These are phyloP conservation scores for Cydia pomonella DNA, from an alignment of 1,140 invertebrate genomes.

Conservation along the genomic window DNA sequence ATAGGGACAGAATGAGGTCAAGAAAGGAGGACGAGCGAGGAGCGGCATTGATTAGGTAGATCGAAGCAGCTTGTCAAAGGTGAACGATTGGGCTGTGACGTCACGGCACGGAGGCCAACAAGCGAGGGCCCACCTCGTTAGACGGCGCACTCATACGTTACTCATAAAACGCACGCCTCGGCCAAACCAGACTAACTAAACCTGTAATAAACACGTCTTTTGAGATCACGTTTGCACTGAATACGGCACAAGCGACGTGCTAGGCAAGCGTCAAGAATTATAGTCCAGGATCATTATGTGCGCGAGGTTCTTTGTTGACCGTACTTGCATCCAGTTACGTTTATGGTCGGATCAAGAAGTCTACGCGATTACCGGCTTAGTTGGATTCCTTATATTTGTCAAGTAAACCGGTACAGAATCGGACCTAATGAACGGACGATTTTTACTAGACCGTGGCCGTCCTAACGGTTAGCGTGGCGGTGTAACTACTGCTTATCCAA, in stretches of 20 bases:
- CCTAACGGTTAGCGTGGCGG: not conserved
- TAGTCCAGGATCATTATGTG: slow-evolving; percentile 17
- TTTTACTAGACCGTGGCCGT: slow-evolving; percentile 23
- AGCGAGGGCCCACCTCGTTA: not conserved
- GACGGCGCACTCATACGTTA: not conserved
- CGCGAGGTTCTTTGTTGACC: slow-evolving; percentile 19
- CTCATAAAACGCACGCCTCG: not conserved
- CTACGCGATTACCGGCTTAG: not conserved
- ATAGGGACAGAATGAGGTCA: slow-evolving; percentile 4
- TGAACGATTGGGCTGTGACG: slow-evolving; percentile 29
- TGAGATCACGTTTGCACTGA: not conserved
- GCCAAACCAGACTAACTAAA: not conserved
- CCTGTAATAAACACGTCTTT: too few relatives aligned
- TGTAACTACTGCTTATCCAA: not conserved
- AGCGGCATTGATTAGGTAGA: slow-evolving; percentile 27
- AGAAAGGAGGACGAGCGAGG: slow-evolving; percentile 25
- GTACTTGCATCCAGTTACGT: slow-evolving; percentile 19
- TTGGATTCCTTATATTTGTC: not conserved
- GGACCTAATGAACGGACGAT: not conserved
- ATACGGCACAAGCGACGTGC: not conserved
- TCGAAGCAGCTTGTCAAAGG: slow-evolving; percentile 30
- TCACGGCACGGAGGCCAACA: slow-evolving; percentile 14
- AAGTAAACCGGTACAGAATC: slow-evolving; percentile 9
- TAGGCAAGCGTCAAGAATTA: not conserved
- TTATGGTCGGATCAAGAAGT: slow-evolving; percentile 25